These are phyloP conservation scores for Meloidogyne exigua DNA, from an alignment of 1,140 invertebrate species.

Conservation along the genomic window DNA sequence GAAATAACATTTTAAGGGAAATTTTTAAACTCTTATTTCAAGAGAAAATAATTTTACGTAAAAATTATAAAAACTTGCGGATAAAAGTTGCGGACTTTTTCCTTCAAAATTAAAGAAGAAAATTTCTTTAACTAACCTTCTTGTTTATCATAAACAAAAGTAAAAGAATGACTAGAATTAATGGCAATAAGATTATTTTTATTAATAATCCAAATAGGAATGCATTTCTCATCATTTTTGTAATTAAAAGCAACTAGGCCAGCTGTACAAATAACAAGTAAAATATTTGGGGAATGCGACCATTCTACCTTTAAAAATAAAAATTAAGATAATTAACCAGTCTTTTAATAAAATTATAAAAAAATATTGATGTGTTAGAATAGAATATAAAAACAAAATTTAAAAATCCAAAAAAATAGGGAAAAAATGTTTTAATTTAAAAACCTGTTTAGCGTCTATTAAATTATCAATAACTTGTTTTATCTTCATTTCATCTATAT, in stretches of 20 bases:
- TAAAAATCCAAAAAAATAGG: too few relatives aligned
- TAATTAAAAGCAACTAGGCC: background rate
- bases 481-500: background rate
- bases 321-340: too few relatives aligned
- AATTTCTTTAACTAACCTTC: background rate
- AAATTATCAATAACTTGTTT: background rate
- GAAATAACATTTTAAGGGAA: too few relatives aligned
- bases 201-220: background rate
- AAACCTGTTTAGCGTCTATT: background rate
- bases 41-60: too few relatives aligned
- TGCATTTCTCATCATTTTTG: background rate
- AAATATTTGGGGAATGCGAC: background rate
- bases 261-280: background rate
- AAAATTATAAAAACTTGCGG: too few relatives aligned
- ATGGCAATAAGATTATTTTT: background rate
- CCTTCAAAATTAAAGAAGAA: too few relatives aligned
- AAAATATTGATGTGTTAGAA: background rate
- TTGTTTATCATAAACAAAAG: background rate
- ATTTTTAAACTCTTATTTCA: too few relatives aligned
- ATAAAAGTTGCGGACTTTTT: too few relatives aligned
- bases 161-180: slow-evolving; percentile 1
- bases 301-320: background rate
- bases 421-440: too few relatives aligned
- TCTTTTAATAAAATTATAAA: too few relatives aligned
- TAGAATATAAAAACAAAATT: too few relatives aligned